Conservation (phyloP, 2,113 vertebrate species). For the Formicarius rufipectus region DNA sequence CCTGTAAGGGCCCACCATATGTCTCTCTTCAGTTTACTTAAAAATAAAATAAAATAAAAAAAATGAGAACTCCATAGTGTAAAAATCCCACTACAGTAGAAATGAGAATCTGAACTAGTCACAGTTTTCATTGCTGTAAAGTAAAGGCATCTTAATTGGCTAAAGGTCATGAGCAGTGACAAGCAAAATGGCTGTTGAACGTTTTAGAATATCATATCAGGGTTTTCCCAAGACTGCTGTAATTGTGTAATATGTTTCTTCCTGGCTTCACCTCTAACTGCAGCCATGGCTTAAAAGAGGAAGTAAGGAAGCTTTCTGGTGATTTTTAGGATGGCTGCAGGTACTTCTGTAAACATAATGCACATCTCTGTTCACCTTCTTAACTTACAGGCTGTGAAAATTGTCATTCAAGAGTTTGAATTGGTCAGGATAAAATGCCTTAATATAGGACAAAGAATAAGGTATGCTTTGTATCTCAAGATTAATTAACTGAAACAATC, state of each 20-base stretch:
- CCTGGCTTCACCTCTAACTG: neutral
- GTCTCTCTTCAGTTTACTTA: neutral
- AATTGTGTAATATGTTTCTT: neutral
- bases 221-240: neutral
- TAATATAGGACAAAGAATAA: neutral
- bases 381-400: neutral
- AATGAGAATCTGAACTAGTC: neutral
- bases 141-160: neutral
- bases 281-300: neutral
- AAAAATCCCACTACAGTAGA: neutral
- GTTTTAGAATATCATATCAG: neutral
- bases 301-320: neutral
- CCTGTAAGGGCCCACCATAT: neutral
- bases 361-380: neutral
- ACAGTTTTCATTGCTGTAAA: neutral
- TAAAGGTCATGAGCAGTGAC: neutral
- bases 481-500: neutral
- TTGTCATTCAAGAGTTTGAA: neutral
- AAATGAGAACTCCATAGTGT: neutral
- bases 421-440: neutral
- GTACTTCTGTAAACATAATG: neutral
- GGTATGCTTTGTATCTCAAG: neutral
- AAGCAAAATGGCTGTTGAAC: neutral
- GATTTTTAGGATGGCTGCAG: neutral
- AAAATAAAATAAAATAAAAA: neutral